A percentile compares a stretch with the other conserved stretches of the same genome.
These are phyloP conservation scores for Plebejus melissa DNA, from an alignment of 2,888 invertebrate species.

Conservation along the genomic window DNA sequence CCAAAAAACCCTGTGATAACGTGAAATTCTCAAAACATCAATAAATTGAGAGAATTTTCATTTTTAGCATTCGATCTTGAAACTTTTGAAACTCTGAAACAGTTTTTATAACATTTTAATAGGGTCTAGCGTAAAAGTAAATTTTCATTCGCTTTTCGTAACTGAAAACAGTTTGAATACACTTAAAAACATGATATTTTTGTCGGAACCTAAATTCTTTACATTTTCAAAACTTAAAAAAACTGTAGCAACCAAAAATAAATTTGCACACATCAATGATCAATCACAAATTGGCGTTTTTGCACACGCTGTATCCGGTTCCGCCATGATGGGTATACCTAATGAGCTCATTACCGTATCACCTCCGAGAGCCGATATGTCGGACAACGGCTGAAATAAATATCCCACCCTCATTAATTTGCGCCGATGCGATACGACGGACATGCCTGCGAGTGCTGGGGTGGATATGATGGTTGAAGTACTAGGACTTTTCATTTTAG, in stretches of 20 bases:
- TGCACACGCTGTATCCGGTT: neutral
- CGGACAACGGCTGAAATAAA: conserved; percentile 65
- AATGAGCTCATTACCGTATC: conserved; percentile 57
- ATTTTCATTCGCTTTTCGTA: too few relatives aligned
- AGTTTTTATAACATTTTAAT: too few relatives aligned
- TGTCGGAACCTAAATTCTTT: too few relatives aligned
- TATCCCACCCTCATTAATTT: conserved; percentile 76
- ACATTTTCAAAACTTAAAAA: neutral
- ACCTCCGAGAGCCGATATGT: conserved; percentile 47
- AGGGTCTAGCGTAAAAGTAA: too few relatives aligned
- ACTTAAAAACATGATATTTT: too few relatives aligned
- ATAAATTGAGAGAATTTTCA: neutral
- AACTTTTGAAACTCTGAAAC: too few relatives aligned
- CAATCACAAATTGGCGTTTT: neutral
- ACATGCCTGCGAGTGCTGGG: conserved; percentile 51
- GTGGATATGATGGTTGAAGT: conserved; percentile 34
- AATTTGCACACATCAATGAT: too few relatives aligned
- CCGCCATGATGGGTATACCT: conserved; percentile 42
- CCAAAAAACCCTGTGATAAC: neutral
- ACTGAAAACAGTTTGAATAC: too few relatives aligned
- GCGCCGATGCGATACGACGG: conserved; percentile 71
- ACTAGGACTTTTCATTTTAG: conserved; percentile 26
- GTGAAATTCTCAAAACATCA: neutral
- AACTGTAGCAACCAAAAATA: too few relatives aligned
- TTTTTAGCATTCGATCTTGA: too few relatives aligned